Conservation (phyloP, 2,797 vertebrate genomes). For the Sus cebifrons region DNA sequence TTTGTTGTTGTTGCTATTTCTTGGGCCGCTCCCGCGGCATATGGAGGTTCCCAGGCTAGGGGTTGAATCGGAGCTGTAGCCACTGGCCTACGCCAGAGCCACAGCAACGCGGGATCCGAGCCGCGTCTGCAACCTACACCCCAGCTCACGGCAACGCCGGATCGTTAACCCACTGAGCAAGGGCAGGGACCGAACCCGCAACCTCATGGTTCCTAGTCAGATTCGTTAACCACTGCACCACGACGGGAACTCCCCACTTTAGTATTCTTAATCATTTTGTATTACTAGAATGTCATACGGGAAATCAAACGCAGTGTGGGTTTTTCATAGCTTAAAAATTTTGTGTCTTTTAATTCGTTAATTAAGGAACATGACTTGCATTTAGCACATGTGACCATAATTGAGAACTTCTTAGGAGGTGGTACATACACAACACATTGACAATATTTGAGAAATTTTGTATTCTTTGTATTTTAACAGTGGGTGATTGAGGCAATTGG, state of each 20-base stretch:
- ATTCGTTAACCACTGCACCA: no score
- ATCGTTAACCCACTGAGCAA: no score
- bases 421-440: not conserved
- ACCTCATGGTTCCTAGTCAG: no score
- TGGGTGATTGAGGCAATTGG: not conserved
- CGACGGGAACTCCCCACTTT: not conserved
- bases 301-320: not conserved
- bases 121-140: no score
- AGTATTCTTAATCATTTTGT: conserved; percentile 18
- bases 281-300: not conserved
- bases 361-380: not conserved
- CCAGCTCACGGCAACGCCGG: no score
- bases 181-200: no score
- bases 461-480: not conserved
- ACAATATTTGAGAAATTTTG: not conserved
- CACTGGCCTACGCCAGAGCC: no score
- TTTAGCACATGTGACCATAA: not conserved
- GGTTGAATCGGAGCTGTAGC: no score
- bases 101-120: no score
- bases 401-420: not conserved
- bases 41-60: no score
- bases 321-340: conserved; percentile 11
- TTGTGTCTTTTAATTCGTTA: conserved; percentile 22
- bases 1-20: no score
- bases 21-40: no score